Percentiles rank a stretch among this genome's conserved stretches.
phyloP scores from a whole-genome alignment of 2,797 vertebrate species.

The Molossus alvarezi region DNA sequence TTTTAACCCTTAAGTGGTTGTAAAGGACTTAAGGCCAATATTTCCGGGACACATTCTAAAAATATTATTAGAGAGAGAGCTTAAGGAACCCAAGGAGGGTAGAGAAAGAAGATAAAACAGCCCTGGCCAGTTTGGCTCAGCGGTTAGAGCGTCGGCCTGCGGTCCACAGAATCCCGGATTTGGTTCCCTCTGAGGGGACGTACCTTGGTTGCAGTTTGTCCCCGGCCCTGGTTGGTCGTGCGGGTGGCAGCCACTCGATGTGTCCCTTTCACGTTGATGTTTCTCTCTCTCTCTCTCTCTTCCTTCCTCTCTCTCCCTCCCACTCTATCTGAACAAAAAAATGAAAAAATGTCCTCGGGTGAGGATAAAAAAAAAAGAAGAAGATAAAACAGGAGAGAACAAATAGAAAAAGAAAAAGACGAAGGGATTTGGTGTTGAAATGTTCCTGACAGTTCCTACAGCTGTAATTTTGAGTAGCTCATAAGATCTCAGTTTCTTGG shows the following conservation, averaged over 20 bases:
- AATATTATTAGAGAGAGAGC: background rate
- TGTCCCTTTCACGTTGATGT: no score
- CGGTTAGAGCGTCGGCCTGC: no score
- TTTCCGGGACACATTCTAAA: background rate
- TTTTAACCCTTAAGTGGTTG: background rate
- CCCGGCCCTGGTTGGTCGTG: no score
- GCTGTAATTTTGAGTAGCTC: constrained; percentile 14
- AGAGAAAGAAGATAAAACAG: background rate
- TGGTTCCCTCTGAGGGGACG: no score
- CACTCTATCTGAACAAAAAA: no score
- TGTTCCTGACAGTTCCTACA: background rate
- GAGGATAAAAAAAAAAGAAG: background rate
- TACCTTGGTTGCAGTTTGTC: no score
- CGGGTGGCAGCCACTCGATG: no score
- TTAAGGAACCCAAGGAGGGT: background rate
- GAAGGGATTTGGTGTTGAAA: background rate
- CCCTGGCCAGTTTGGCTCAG: no score
- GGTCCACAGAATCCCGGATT: no score
- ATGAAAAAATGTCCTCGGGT: no score
- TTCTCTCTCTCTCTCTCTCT: no score
- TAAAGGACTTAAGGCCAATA: background rate
- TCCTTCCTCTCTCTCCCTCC: no score
- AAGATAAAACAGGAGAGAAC: background rate
- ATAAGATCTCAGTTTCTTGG: constrained; percentile 22
- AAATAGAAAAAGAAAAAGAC: background rate